Conservation (phyloP, 2,113 vertebrate species). For the Thomomys bottae region DNA sequence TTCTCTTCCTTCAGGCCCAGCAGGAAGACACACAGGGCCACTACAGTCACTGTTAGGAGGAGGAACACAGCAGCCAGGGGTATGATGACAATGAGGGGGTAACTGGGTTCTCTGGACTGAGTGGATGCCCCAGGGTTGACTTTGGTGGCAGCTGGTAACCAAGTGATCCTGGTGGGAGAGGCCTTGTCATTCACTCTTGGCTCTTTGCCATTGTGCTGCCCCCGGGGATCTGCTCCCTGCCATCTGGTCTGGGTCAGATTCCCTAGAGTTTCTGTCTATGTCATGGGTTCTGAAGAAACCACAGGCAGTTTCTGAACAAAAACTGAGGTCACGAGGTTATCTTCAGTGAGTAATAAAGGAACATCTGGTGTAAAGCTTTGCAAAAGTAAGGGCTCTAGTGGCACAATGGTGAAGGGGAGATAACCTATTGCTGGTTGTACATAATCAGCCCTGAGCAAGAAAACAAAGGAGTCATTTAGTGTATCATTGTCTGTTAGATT, state of each 20-base stretch:
- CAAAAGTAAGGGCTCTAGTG: conserved; percentile 78
- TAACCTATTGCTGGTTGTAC: conserved; percentile 88
- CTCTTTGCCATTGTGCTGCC: conserved; percentile 75
- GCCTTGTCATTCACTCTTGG: conserved; percentile 76
- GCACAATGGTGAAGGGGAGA: conserved; percentile 89
- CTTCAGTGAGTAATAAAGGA: conserved; percentile 72
- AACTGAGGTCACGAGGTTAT: conserved; percentile 59
- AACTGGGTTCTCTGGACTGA: conserved; percentile 82
- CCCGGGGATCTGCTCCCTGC: conserved; percentile 85
- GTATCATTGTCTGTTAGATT: conserved; percentile 87
- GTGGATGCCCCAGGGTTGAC: conserved; percentile 80
- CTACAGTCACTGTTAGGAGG: conserved; percentile 85
- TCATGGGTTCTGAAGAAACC: conserved; percentile 59
- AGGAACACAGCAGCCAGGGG: conserved; percentile 84
- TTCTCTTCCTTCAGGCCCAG: conserved; percentile 85
- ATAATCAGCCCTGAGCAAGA: conserved; percentile 89
- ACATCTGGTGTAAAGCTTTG: conserved; percentile 77
- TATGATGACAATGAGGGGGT: conserved; percentile 85
- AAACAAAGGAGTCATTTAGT: conserved; percentile 92
- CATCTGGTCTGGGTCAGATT: conserved; percentile 81
- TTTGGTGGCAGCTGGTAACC: conserved; percentile 78
- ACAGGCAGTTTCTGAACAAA: conserved; percentile 61
- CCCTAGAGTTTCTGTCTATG: conserved; percentile 75
- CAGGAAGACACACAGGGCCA: conserved; percentile 84
- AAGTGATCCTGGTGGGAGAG: conserved; percentile 71